Evolutionary conservation across 2,797 vertebrate species (phyloP).

Genomic region (Sternotherus odoratus): DNA sequence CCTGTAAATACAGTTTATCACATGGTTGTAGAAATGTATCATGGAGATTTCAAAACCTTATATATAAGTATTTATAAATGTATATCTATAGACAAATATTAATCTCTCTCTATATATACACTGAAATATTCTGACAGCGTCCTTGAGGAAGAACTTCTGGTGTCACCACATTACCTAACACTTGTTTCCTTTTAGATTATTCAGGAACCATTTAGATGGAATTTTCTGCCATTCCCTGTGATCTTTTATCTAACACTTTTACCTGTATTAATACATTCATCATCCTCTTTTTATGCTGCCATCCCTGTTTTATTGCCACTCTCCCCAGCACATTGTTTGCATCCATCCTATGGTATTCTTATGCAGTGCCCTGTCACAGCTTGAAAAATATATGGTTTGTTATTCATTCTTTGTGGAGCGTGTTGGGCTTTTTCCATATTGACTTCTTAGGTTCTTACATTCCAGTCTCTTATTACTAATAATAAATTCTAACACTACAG

Average conservation of each 20-base stretch:
- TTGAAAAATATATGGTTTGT: constrained; percentile 70
- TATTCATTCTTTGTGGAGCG: constrained; percentile 52
- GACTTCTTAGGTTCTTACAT: constrained; percentile 31
- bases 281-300: constrained; percentile 63
- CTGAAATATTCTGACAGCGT: constrained; percentile 25
- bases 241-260: constrained; percentile 59
- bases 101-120: constrained; percentile 39
- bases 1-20: constrained; percentile 64
- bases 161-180: constrained; percentile 47
- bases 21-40: constrained; percentile 66
- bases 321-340: constrained; percentile 64
- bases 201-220: constrained; percentile 34
- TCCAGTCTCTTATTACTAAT: constrained; percentile 41
- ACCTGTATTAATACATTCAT: constrained; percentile 66
- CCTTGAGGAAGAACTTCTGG: neutral
- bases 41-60: constrained; percentile 50
- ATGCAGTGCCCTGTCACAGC: constrained; percentile 62
- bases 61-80: constrained; percentile 69
- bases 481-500: constrained; percentile 54
- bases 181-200: constrained; percentile 29
- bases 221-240: constrained; percentile 39
- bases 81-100: constrained; percentile 59
- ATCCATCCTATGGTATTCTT: constrained; percentile 63
- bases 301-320: constrained; percentile 64
- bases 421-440: constrained; percentile 56